Evolutionary conservation across 2,888 invertebrate genomes (phyloP), one percentile per base, ranked within the genome.

Genomic region (Erynnis tages): DNA sequence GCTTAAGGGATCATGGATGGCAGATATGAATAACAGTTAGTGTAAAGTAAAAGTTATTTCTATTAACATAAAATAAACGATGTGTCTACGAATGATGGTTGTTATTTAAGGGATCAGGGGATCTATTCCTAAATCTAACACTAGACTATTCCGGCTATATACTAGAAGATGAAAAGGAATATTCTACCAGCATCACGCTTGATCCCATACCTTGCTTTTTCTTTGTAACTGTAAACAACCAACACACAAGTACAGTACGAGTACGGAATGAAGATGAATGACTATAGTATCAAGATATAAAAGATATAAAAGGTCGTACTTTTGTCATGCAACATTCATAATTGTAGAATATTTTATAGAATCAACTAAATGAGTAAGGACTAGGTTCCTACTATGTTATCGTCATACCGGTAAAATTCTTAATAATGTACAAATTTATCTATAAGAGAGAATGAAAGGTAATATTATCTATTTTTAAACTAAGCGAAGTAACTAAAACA

Each of bases 141-240:
- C 89, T 89, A 89, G 71, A 69, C 87, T 88, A 88, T 73, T 72
- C 76, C 62, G 71, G 69, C 87, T 88, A 88, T 86, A 65, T 77
- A n/a, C n/a, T n/a, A 87, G 78, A 82, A 84, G 82, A 85, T 88
- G 85, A 84, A 86, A 86, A 85, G 85, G 82, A 82, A 87, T 88
- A 87, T 82, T 88, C 89, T 90, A 90, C 89, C 90, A 90, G 88
- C 83, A 80, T 83, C 87, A 84, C 86, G 84, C 74, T 85, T 87
- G 86, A 85, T 88, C 87, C 88, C 88, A 89, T 90, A 90, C 90
- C 90, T 90, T 90, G 92, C 91, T 93, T 93, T 93, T 93, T 94
- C 93, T 93, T 93, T 93, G 94, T 92, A 92, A 93, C 94, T 94
- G 93, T 93, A 94, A 93, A 93, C 93, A 93, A 91, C 91, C 91